Percentiles rank a stretch among this genome's conserved stretches.
These are phyloP conservation scores for Ctenopoma multispine DNA, from an alignment of 2,797 vertebrate species.

Conservation along the genomic window DNA sequence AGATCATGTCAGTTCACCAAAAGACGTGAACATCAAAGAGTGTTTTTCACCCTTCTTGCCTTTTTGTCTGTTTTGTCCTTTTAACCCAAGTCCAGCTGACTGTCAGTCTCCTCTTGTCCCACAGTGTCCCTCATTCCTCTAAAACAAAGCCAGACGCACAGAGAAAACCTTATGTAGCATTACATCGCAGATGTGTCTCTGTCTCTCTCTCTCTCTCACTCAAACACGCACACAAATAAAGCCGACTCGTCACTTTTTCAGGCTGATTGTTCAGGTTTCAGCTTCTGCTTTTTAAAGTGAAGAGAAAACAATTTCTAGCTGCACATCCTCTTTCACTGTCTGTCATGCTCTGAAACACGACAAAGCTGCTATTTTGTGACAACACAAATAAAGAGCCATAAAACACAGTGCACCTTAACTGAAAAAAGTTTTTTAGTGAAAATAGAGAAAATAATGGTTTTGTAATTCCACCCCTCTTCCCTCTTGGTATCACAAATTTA, in stretches of 20 bases:
- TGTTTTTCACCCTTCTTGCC: constrained; percentile 18
- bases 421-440: no score
- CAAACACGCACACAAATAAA: constrained; percentile 31
- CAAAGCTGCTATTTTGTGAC: constrained; percentile 17
- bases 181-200: constrained; percentile 37
- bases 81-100: no score
- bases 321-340: constrained; percentile 76
- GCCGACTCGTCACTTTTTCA: constrained; percentile 56
- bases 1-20: constrained; percentile 29
- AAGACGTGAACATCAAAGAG: background rate
- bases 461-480: background rate
- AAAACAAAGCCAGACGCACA: constrained; percentile 26
- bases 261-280: constrained; percentile 57
- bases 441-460: no score
- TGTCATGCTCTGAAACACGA: constrained; percentile 48
- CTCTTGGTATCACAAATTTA: background rate
- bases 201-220: background rate
- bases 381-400: background rate
- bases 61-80: background rate
- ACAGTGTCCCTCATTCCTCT: background rate
- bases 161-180: constrained; percentile 34
- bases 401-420: background rate
- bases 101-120: no score
- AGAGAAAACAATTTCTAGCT: constrained; percentile 46
- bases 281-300: constrained; percentile 68